Conservation (phyloP, 2,113 vertebrate genomes). For the Naja naja region DNA sequence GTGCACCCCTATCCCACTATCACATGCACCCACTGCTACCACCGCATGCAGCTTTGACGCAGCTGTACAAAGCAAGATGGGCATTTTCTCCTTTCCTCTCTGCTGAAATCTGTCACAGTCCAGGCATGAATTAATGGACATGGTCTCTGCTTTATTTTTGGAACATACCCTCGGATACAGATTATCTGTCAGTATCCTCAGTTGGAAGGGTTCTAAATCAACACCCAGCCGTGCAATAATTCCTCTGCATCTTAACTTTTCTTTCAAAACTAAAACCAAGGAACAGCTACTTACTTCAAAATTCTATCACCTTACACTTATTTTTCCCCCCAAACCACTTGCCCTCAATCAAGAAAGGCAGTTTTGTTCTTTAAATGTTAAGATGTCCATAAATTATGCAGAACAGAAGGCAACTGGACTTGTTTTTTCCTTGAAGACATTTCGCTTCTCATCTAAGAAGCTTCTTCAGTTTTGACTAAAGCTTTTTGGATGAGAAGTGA, state of each 20-base stretch:
- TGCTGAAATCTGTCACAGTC: not conserved
- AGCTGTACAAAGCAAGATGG: not conserved
- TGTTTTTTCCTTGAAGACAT: not conserved
- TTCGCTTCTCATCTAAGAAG: not conserved
- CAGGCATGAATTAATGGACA: slow-evolving; percentile 1
- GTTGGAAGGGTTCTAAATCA: not conserved
- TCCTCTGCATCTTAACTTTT: not conserved
- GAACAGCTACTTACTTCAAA: not conserved
- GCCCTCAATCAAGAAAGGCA: slow-evolving; percentile 1
- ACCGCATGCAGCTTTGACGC: not conserved
- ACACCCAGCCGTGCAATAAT: not conserved
- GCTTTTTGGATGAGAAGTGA: too few relatives aligned
- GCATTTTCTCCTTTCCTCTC: not conserved
- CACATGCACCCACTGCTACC: not conserved
- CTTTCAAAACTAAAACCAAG: not conserved
- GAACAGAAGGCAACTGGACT: not conserved
- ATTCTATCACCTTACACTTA: not conserved
- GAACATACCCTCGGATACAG: not conserved
- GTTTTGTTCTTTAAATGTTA: not conserved
- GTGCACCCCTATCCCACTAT: not conserved
- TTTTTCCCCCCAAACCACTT: not conserved
- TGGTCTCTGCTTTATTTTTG: not conserved
- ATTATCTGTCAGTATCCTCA: not conserved
- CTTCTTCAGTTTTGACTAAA: too few relatives aligned
- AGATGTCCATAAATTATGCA: slow-evolving; percentile 15